phyloP scores from a whole-genome alignment of 2,797 vertebrate species.

The Scolopax bukidnonensis region DNA sequence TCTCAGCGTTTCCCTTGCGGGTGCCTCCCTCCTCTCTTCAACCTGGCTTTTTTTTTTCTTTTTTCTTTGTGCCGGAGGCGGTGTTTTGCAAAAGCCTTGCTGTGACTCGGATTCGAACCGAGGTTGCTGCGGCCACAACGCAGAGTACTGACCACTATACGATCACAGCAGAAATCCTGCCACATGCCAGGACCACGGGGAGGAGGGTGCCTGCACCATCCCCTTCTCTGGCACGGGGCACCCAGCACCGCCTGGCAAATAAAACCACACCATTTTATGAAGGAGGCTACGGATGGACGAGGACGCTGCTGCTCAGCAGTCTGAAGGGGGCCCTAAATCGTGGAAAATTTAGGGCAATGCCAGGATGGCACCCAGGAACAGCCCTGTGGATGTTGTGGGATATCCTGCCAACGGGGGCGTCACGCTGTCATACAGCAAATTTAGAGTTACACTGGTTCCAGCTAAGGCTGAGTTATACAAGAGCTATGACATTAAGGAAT shows the following conservation, averaged over 20 bases:
- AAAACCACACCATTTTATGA: rapidly evolving
- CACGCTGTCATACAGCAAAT: background rate
- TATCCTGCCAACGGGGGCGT: background rate
- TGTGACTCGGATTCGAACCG: slow-evolving; percentile 88
- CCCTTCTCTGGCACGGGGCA: rapidly evolving
- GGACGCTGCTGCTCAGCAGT: background rate
- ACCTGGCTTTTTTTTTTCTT: background rate
- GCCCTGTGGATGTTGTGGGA: rapidly evolving
- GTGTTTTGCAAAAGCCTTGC: background rate
- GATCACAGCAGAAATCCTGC: rapidly evolving
- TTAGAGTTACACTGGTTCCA: background rate
- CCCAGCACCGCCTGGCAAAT: rapidly evolving
- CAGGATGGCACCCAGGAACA: too few relatives aligned
- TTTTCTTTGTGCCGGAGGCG: rapidly evolving
- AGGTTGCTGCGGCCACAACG: slow-evolving; percentile 94
- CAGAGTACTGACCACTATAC: slow-evolving; percentile 97
- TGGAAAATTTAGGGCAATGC: background rate
- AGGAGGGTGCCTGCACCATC: rapidly evolving
- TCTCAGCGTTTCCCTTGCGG: background rate
- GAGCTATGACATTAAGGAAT: background rate
- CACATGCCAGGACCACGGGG: rapidly evolving
- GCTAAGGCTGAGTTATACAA: background rate
- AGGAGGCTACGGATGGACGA: rapidly evolving
- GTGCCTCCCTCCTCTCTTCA: too few relatives aligned
- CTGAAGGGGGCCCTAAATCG: background rate